Evolutionary conservation across 2,113 vertebrate species (phyloP).

Genomic region (pig (Sus scrofa)): T2T-Sscrofa CM000817.6:149910001-149910500

Average conservation of each 20-base stretch:
- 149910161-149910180: neutral
- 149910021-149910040: neutral
- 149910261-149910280: neutral
- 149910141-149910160: neutral
- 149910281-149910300: neutral
- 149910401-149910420: neutral
- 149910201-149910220: neutral
- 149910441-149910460: neutral
- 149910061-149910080: neutral
- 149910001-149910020: neutral
- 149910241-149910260: neutral
- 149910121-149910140: neutral
- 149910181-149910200: neutral
- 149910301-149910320: neutral
- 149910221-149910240: neutral
- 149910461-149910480: neutral
- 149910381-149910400: neutral
- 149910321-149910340: conserved; percentile 25
- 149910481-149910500: neutral
- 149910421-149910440: neutral
- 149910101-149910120: neutral
- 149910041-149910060: neutral
- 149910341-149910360: neutral
- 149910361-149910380: neutral
- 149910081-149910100: too few species aligned